Percentiles rank a stretch among this genome's conserved stretches.
Conservation (phyloP, 2,797 vertebrate species). For the Morus bassanus region DNA sequence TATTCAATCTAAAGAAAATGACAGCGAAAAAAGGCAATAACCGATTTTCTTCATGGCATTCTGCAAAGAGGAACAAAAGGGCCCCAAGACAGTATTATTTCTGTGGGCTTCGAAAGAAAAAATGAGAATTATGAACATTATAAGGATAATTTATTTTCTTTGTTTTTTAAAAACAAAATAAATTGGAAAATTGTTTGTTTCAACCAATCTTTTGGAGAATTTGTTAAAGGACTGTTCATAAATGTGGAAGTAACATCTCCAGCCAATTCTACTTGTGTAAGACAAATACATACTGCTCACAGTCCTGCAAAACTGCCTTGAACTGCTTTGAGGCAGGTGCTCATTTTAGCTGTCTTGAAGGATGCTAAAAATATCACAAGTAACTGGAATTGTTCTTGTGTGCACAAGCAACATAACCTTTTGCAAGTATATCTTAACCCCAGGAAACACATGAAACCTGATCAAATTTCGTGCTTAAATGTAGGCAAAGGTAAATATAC, state of each 20-base stretch:
- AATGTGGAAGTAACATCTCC: neutral
- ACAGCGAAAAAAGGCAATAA: neutral
- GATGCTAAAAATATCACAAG: neutral
- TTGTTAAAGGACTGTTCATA: neutral
- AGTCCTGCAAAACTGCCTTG: neutral
- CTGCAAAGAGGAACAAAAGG: neutral
- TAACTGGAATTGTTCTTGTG: neutral
- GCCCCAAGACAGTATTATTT: neutral
- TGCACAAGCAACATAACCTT: neutral
- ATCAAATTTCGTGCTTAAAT: neutral
- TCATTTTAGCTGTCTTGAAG: neutral
- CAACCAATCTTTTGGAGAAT: neutral
- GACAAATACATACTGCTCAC: neutral
- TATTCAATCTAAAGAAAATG: neutral
- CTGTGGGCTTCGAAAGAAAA: neutral
- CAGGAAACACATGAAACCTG: neutral
- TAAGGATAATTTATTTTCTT: neutral
- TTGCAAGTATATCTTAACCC: rapidly evolving
- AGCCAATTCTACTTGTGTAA: neutral
- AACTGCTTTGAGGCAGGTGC: neutral
- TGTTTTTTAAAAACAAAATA: neutral
- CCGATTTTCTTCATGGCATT: neutral
- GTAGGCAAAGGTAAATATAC: neutral
- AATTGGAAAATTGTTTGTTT: constrained; percentile 10
- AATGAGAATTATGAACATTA: neutral